These are phyloP conservation scores for Cataglyphis hispanica DNA, from an alignment of 1,140 invertebrate genomes.

Conservation along the genomic window DNA sequence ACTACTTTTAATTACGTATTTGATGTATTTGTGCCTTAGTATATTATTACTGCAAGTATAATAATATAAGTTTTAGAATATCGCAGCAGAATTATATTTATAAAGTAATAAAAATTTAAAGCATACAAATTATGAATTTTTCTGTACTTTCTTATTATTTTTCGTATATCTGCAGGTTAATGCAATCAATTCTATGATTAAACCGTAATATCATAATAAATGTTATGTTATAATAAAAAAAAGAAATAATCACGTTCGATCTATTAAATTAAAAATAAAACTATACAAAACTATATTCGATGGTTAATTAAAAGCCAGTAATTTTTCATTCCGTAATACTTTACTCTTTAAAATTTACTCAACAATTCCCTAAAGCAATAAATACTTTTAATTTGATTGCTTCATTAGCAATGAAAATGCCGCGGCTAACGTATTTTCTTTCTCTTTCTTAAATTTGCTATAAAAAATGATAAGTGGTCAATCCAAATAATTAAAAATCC, in stretches of 20 bases:
- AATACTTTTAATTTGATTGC: background rate
- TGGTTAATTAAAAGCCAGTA: background rate
- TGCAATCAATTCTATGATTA: background rate
- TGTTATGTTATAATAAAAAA: too few species aligned
- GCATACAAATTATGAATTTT: background rate
- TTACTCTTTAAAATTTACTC: background rate
- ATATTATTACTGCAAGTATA: background rate
- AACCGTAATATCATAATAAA: background rate
- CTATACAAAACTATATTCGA: background rate
- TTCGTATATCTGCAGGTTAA: background rate
- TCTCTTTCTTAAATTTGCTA: background rate
- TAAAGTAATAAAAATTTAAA: background rate
- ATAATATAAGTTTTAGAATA: background rate
- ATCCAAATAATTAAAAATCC: background rate
- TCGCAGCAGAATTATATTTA: background rate
- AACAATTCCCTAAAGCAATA: background rate
- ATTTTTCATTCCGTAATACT: background rate
- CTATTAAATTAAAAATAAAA: background rate
- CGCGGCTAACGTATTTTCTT: background rate
- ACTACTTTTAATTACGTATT: constrained; percentile 5
- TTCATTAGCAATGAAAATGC: background rate
- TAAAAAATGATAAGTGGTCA: background rate
- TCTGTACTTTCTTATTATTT: background rate
- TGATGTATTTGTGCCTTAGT: background rate
- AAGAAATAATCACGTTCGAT: background rate